Evolutionary conservation across 30 jellyfish, hydroid and myxozoan genomes (phyloP).

Genomic region (Chironex yamaguchii): DNA sequence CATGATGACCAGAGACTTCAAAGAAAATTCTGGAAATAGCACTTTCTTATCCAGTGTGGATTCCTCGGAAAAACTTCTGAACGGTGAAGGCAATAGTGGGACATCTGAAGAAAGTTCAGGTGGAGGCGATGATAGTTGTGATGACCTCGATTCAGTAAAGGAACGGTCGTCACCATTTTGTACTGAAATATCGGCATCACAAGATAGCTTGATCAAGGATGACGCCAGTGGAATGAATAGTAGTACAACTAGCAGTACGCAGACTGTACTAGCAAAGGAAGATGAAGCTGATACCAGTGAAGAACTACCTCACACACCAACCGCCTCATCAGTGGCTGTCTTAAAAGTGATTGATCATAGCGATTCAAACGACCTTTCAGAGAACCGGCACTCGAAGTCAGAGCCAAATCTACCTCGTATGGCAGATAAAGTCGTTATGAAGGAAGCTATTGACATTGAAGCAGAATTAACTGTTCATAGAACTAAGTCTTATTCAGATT

Average conservation of each 20-base stretch:
- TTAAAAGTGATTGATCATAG: not conserved
- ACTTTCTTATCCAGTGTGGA: constrained; percentile 19
- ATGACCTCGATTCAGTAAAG: not conserved
- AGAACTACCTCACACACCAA: too few relatives aligned
- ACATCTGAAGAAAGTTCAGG: not conserved
- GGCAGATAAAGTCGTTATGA: not conserved
- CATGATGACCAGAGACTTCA: not conserved
- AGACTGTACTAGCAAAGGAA: constrained; percentile 33
- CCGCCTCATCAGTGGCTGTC: not conserved
- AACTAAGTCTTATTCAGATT: not conserved
- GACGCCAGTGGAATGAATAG: constrained; percentile 16
- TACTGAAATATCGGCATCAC: not conserved
- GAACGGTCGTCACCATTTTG: not conserved
- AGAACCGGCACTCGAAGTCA: not conserved
- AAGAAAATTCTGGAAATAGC: not conserved
- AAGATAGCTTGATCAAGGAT: not conserved
- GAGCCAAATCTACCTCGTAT: not conserved
- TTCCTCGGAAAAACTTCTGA: not conserved
- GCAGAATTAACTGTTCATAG: not conserved
- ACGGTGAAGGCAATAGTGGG: not conserved
- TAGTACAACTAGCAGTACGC: constrained; percentile 74
- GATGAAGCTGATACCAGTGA: not conserved
- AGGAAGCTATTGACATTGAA: not conserved
- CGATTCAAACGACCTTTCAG: not conserved
- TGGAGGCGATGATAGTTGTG: not conserved